phyloP scores from a whole-genome alignment of 2,797 vertebrate genomes.

The Oreochromis mossambicus region DNA sequence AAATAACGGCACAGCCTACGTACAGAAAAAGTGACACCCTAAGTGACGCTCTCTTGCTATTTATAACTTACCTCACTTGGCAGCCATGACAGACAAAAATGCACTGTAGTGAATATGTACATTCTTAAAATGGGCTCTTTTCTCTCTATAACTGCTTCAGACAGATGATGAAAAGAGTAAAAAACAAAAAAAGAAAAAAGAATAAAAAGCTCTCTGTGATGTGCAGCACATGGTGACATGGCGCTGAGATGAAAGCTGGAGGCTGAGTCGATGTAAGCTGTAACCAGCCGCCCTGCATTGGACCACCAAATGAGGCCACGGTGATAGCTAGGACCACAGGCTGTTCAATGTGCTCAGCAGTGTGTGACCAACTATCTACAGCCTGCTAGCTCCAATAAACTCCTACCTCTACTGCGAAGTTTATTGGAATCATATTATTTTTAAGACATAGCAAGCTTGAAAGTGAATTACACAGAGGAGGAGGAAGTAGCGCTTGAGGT shows the following conservation, averaged over 20 bases:
- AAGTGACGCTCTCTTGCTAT: slow-evolving; percentile 38
- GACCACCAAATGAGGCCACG: slow-evolving; percentile 52
- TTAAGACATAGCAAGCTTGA: neutral
- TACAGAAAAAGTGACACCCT: slow-evolving; percentile 5
- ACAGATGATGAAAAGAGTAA: neutral
- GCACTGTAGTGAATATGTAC: neutral
- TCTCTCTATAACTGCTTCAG: neutral
- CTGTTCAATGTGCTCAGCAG: slow-evolving; percentile 42
- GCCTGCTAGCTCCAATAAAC: slow-evolving; percentile 34
- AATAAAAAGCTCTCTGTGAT: neutral
- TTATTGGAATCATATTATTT: slow-evolving; percentile 21
- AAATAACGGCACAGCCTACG: neutral
- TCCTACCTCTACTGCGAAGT: slow-evolving; percentile 28
- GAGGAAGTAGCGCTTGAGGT: neutral
- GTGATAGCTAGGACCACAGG: slow-evolving; percentile 25
- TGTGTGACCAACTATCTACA: slow-evolving; percentile 42
- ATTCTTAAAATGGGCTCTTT: slow-evolving; percentile 12
- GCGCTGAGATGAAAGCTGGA: slow-evolving; percentile 10
- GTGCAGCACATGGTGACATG: neutral
- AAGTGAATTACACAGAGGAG: neutral
- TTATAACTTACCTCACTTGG: slow-evolving; percentile 36
- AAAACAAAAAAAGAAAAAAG: neutral
- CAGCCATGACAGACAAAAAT: slow-evolving; percentile 11
- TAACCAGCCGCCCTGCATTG: slow-evolving; percentile 28
- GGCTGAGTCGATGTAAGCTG: slow-evolving; percentile 42